These are phyloP conservation scores for Myzus persicae DNA, from an alignment of 1,140 invertebrate species.

Conservation along the genomic window DNA sequence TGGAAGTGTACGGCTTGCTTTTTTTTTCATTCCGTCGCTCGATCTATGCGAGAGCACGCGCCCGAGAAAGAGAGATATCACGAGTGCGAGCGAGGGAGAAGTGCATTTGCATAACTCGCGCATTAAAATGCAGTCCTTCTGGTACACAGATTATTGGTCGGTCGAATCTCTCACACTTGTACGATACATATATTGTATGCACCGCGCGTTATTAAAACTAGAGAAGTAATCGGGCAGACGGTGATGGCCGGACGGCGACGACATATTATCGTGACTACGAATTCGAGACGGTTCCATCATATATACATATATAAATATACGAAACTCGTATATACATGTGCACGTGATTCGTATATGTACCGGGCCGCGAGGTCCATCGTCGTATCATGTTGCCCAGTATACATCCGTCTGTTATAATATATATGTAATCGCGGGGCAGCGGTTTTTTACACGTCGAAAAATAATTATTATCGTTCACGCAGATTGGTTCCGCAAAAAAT, in stretches of 20 bases:
- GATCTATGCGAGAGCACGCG: conserved; percentile 15
- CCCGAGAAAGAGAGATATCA: neutral
- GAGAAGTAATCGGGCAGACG: neutral
- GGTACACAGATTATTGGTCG: neutral
- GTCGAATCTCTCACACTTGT: neutral
- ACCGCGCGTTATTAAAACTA: neutral
- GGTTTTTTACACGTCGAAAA: neutral
- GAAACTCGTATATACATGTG: neutral
- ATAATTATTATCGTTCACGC: conserved; percentile 22
- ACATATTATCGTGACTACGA: neutral
- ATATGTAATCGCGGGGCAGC: neutral
- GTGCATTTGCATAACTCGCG: conserved; percentile 15
- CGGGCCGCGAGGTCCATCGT: neutral
- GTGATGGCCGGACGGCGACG: neutral
- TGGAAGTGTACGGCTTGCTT: neutral
- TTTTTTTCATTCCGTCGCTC: neutral
- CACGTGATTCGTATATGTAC: neutral
- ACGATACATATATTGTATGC: neutral
- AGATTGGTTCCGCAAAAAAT: neutral
- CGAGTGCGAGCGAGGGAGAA: neutral
- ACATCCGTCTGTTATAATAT: conserved; percentile 11
- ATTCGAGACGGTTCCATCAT: neutral
- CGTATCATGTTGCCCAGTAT: neutral
- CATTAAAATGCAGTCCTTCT: neutral
- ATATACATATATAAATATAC: neutral